Evolutionary conservation across 2,113 vertebrate genomes (phyloP), one percentile per base, ranked within the genome.

Genomic region (Forbesichthys papilliferus): DNA sequence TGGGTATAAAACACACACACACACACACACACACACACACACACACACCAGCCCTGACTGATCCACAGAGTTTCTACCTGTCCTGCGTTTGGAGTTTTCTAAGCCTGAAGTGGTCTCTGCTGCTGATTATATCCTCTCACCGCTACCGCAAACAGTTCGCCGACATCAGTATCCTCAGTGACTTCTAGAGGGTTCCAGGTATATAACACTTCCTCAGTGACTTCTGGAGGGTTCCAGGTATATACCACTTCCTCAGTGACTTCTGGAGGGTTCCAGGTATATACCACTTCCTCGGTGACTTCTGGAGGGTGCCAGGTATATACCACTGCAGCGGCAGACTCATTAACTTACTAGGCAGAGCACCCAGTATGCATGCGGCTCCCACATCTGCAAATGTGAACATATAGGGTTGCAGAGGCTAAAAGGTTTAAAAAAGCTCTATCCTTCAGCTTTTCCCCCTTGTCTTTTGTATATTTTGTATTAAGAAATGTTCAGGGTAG

Each of bases 91-190:
- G 96, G 96, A 96, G 95, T 70, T 89, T 96, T 89, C 95, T 98
- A 82, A 94, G 92, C 71, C 82, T 96, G 78, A 98, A 98, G 75
- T 98, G 96, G 96, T 91, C 95, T 42, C 92, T 92, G 79, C 81
- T 96, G 75, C 94, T 98, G 47, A 51, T 87, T 11, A 65, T 96
- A 16, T 88, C 91, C 0, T 87, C 96, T 0, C 84, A 95, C 84
- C 95, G 94, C 53, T 98, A 98, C 90, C 88, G 91, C 64, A 93
- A 94, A 1, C 96, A 98, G 84, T 98, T 98, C 0, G 94, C 94
- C 0, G 96, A 98, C 90, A 95, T 98, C 91, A 94, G 94, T 60
- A 96, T 98, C 89, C 95, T 98, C 86, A 96, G 94, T 58, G 95
- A 98, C 90, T 97, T 97, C 89, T 97, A 68, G 94, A 12, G 4